Evolutionary conservation across 2,888 invertebrate species (phyloP).

Genomic region (Diachrysia chrysitis): DNA sequence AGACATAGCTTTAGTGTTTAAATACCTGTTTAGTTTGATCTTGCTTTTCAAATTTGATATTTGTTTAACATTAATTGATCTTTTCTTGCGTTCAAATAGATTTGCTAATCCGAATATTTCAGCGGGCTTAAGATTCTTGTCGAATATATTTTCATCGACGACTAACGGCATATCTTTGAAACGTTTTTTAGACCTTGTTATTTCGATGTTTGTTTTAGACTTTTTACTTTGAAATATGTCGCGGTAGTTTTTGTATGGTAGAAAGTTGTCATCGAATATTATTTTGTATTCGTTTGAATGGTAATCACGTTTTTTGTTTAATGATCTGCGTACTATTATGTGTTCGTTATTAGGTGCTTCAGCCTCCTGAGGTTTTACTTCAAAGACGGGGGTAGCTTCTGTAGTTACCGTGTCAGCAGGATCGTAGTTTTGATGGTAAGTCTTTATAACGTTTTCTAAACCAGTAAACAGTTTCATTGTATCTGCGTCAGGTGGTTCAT

Average conservation of each 20-base stretch:
- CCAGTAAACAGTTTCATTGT: conserved; percentile 78
- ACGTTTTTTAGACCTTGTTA: conserved; percentile 5
- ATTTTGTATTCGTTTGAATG: conserved; percentile 71
- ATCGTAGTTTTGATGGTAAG: conserved; percentile 75
- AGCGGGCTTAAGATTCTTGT: conserved; percentile 70
- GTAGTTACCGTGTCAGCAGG: not conserved
- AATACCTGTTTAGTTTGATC: conserved; percentile 69
- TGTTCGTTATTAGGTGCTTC: conserved; percentile 55
- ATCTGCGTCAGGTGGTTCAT: conserved; percentile 77
- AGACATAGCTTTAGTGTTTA: conserved; percentile 73
- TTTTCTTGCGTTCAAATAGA: conserved; percentile 70
- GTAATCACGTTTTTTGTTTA: conserved; percentile 60
- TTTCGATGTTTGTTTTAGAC: conserved; percentile 36
- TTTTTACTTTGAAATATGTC: conserved; percentile 64
- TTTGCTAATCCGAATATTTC: conserved; percentile 72
- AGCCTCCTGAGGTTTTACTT: conserved; percentile 31
- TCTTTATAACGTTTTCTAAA: conserved; percentile 74
- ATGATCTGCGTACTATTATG: conserved; percentile 61
- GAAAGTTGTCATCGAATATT: conserved; percentile 62
- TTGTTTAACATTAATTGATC: conserved; percentile 67
- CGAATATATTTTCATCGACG: conserved; percentile 66
- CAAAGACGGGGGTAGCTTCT: conserved; percentile 26
- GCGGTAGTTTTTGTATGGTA: conserved; percentile 67
- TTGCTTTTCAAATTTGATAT: conserved; percentile 71
- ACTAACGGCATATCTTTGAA: conserved; percentile 47